These are phyloP conservation scores for Semnopithecus entellus DNA, from an alignment of 2,113 vertebrate genomes.

Conservation along the genomic window DNA sequence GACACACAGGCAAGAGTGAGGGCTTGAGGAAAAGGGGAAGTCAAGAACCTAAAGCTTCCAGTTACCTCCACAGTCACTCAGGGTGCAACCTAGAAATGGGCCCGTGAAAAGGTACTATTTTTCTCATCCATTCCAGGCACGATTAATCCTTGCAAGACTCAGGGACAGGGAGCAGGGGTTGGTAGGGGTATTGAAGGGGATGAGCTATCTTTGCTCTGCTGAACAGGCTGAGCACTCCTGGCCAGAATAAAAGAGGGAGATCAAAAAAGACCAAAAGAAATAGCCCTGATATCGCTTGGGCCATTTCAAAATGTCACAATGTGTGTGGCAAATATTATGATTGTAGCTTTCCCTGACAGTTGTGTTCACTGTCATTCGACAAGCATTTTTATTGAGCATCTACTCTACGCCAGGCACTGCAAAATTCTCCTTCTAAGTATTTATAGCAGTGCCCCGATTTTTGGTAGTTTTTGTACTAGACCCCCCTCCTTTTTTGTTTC, in stretches of 20 bases:
- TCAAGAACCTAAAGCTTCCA: background rate
- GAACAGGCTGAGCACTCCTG: background rate
- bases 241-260: background rate
- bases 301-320: conserved; percentile 4
- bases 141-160: background rate
- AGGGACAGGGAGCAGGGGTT: background rate
- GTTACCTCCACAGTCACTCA: background rate
- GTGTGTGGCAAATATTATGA: background rate
- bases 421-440: background rate
- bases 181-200: background rate
- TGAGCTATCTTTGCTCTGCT: background rate
- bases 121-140: background rate
- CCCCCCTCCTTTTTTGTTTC: background rate
- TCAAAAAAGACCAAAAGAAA: background rate
- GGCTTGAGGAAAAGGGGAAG: background rate
- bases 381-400: background rate
- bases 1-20: background rate
- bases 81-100: background rate
- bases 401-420: background rate
- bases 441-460: background rate
- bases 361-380: background rate
- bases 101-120: background rate
- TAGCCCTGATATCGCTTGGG: background rate
- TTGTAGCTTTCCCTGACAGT: background rate
- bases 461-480: background rate